Conservation (phyloP, 2,888 invertebrate species). For the Drosophila mulleri region DNA sequence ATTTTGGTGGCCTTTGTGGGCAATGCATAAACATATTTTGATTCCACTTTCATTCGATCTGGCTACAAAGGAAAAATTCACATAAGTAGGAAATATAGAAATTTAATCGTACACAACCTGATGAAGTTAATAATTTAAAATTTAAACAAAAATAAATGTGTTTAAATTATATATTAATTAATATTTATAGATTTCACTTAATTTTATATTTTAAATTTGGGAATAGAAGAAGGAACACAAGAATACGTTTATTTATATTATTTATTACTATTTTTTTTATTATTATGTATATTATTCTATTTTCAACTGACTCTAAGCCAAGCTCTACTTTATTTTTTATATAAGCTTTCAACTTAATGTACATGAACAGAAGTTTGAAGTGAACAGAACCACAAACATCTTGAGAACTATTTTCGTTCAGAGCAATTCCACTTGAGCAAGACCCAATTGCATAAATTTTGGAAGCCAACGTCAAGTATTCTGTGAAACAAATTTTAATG, state of each 20-base stretch:
- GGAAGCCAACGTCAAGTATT: background rate
- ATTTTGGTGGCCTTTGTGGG: constrained; percentile 21
- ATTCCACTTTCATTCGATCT: background rate
- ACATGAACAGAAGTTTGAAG: background rate
- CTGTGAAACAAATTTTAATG: background rate
- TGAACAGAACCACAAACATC: background rate
- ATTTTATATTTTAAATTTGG: too few relatives aligned
- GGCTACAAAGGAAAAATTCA: background rate
- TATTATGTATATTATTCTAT: too few relatives aligned
- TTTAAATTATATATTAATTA: too few relatives aligned
- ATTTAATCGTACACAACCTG: background rate
- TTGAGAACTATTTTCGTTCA: constrained; percentile 1
- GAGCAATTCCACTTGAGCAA: background rate
- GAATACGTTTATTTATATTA: too few relatives aligned
- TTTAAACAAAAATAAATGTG: background rate
- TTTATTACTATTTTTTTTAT: too few relatives aligned
- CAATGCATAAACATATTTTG: background rate
- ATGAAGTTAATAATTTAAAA: background rate
- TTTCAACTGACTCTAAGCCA: background rate
- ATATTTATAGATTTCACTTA: too few relatives aligned
- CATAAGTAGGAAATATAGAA: background rate
- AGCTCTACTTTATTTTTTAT: background rate
- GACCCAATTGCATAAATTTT: constrained; percentile 1
- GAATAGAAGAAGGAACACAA: too few relatives aligned
- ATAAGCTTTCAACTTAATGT: background rate